Percentiles rank a stretch among this genome's conserved stretches.
Conservation (phyloP, 2,113 vertebrate species). For the Gracilinanus agilis region DNA sequence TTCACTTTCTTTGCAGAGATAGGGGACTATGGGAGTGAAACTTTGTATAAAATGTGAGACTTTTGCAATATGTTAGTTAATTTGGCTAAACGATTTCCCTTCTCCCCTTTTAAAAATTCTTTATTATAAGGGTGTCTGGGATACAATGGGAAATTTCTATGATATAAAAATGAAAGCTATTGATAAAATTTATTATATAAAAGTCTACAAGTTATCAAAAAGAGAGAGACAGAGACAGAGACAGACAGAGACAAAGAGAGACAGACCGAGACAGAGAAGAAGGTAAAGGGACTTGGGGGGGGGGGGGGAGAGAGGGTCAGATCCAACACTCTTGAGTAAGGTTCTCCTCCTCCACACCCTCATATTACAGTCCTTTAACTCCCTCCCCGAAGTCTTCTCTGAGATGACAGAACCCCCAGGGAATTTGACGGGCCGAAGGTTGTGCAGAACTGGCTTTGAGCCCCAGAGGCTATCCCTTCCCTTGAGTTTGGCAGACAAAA, state of each 20-base stretch:
- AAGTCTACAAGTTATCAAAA: neutral
- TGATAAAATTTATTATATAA: too few relatives aligned
- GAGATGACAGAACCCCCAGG: too few relatives aligned
- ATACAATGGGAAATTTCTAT: too few relatives aligned
- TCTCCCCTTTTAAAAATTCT: too few relatives aligned
- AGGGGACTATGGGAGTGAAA: too few relatives aligned
- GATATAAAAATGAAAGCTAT: too few relatives aligned
- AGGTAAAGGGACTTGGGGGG: neutral
- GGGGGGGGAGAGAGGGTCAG: neutral
- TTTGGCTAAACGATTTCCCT: too few relatives aligned
- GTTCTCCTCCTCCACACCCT: neutral
- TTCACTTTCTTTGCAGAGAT: too few relatives aligned
- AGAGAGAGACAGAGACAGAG: neutral
- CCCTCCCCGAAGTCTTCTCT: neutral
- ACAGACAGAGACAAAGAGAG: accelerated
- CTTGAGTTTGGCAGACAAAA: neutral
- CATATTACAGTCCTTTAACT: neutral
- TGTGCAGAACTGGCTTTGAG: neutral
- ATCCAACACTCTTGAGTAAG: neutral
- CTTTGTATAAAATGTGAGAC: too few relatives aligned
- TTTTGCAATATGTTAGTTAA: too few relatives aligned
- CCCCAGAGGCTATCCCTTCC: neutral
- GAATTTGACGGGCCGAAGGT: neutral
- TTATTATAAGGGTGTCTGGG: too few relatives aligned
- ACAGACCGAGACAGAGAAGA: neutral